Evolutionary conservation across 2,888 invertebrate genomes (phyloP).

Genomic region (Microctonus aethiopoides): DNA sequence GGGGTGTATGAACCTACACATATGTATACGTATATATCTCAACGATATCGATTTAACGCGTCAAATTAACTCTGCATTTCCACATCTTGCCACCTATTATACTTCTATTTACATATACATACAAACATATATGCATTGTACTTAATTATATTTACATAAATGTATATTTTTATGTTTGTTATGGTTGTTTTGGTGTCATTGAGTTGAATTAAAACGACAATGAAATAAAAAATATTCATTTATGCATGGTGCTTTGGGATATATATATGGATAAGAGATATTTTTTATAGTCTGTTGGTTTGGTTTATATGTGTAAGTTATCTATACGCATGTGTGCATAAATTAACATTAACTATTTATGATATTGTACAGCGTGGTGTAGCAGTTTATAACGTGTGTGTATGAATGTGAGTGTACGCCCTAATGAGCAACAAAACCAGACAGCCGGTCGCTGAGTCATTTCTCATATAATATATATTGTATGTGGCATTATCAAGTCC

Average conservation of each 20-base stretch:
- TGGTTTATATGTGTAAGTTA: not conserved
- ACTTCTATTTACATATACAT: conserved; percentile 12
- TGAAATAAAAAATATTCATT: conserved; percentile 5
- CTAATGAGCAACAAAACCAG: conserved; percentile 53
- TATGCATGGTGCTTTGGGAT: not conserved
- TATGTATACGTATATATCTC: conserved; percentile 4
- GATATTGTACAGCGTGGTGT: conserved; percentile 38
- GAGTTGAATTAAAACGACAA: not conserved
- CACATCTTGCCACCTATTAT: conserved; percentile 8
- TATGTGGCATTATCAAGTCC: conserved; percentile 27
- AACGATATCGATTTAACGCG: conserved; percentile 28
- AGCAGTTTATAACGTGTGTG: conserved; percentile 21
- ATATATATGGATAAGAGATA: not conserved
- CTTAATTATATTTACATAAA: not conserved
- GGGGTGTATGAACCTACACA: not conserved
- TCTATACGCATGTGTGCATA: conserved; percentile 7
- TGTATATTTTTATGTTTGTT: not conserved
- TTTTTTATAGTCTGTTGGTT: not conserved
- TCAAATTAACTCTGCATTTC: conserved; percentile 31
- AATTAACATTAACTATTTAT: conserved; percentile 48
- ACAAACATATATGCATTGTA: conserved; percentile 1
- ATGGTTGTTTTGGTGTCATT: not conserved
- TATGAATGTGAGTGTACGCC: conserved; percentile 43
- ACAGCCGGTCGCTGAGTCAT: conserved; percentile 59
- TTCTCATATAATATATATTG: conserved; percentile 33